Conservation (phyloP, 2,888 invertebrate species). For the Phengaris arion region DNA sequence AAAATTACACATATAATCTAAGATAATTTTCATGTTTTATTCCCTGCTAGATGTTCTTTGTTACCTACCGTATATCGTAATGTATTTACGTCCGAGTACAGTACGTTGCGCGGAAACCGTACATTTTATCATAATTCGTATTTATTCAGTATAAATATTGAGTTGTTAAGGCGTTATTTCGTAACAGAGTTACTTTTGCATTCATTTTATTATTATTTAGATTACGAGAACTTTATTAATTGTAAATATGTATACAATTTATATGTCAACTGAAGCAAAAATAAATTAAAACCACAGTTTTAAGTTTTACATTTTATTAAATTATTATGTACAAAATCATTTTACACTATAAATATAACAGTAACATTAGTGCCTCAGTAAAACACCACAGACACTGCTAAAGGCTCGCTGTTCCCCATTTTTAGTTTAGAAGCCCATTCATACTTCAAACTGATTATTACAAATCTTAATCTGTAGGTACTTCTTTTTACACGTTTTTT, state of each 20-base stretch:
- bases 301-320: conserved; percentile 32
- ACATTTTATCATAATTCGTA: too few relatives aligned
- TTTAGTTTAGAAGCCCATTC: neutral
- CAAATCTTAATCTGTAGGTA: neutral
- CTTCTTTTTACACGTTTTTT: neutral
- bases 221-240: too few relatives aligned
- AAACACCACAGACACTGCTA: conserved; percentile 38
- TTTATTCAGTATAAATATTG: too few relatives aligned
- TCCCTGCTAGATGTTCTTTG: neutral
- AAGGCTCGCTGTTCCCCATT: conserved; percentile 29
- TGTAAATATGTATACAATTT: too few relatives aligned
- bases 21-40: conserved; percentile 26
- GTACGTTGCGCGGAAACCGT: too few relatives aligned
- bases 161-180: too few relatives aligned
- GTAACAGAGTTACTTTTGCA: too few relatives aligned
- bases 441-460: neutral
- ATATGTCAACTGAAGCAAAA: neutral
- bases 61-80: neutral
- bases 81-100: neutral
- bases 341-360: conserved; percentile 37
- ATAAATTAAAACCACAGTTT: neutral
- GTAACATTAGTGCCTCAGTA: conserved; percentile 38
- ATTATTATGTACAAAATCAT: conserved; percentile 42
- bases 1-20: neutral
- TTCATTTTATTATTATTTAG: too few relatives aligned